These are phyloP conservation scores for Microtus pennsylvanicus DNA, from an alignment of 2,113 vertebrate species.

Conservation along the genomic window DNA sequence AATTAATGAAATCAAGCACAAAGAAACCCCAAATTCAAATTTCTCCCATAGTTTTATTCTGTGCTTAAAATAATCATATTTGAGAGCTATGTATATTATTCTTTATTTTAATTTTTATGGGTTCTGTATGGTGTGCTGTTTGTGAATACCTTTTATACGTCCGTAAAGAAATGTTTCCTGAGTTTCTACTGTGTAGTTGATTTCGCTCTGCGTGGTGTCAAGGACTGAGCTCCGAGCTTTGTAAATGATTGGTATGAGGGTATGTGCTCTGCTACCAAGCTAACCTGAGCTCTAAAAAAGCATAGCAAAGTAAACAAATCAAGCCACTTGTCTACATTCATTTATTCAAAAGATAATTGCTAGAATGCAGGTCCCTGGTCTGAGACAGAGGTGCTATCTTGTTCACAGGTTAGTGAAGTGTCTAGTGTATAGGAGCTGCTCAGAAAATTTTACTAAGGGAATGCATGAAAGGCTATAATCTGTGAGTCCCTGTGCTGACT, in stretches of 20 bases:
- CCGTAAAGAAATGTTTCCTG: background rate
- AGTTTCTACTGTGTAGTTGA: background rate
- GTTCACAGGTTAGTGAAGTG: background rate
- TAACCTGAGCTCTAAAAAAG: background rate
- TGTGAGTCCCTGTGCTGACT: background rate
- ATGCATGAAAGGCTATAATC: slow-evolving; percentile 26
- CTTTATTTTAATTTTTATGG: slow-evolving; percentile 35
- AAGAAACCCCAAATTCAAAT: background rate
- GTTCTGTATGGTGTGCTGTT: background rate
- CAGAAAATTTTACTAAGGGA: background rate
- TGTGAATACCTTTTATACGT: background rate
- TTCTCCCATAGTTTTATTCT: slow-evolving; percentile 31
- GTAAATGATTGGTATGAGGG: background rate
- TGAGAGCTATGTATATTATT: slow-evolving; percentile 5
- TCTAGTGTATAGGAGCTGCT: slow-evolving; percentile 1
- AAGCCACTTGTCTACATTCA: background rate
- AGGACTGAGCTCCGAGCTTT: background rate
- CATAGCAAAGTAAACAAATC: background rate
- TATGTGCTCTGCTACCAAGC: background rate
- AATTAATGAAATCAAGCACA: background rate
- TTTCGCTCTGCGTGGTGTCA: background rate
- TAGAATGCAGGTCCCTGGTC: background rate
- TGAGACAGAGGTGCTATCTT: background rate
- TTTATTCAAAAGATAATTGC: background rate
- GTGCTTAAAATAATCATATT: slow-evolving; percentile 23